Evolutionary conservation across 2,797 vertebrate species (phyloP).

Genomic region (Rhinichthys osculus): DNA sequence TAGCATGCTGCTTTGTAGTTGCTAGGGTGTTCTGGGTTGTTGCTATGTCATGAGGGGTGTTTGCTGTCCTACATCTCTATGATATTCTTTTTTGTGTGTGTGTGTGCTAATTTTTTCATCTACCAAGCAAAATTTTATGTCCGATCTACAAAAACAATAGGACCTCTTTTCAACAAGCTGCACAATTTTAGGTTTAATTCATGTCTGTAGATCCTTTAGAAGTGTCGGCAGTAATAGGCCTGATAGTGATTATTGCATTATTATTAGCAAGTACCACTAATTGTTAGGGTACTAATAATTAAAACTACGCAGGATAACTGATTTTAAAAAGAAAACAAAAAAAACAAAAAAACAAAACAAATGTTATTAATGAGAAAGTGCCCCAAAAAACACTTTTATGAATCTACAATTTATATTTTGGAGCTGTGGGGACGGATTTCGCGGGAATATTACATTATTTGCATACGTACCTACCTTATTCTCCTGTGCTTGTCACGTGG

Average conservation of each 20-base stretch:
- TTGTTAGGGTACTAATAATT: neutral
- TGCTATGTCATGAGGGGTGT: neutral
- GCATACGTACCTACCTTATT: neutral
- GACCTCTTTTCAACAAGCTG: neutral
- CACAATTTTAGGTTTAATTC: too few relatives aligned
- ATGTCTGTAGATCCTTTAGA: neutral
- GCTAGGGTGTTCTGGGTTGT: neutral
- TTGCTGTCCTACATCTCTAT: neutral
- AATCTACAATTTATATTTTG: neutral
- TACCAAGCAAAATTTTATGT: neutral
- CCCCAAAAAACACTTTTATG: neutral
- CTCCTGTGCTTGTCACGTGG: neutral
- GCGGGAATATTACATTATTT: too few relatives aligned
- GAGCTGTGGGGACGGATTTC: neutral
- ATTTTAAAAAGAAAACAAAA: neutral
- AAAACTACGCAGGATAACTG: neutral
- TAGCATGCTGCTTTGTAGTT: neutral
- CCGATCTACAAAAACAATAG: neutral
- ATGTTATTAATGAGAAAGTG: neutral
- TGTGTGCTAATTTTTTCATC: neutral
- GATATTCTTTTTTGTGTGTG: neutral
- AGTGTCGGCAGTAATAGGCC: neutral
- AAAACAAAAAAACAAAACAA: too few relatives aligned
- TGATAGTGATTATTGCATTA: neutral
- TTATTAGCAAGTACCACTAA: neutral